Evolutionary conservation across 2,797 vertebrate genomes (phyloP).

Genomic region (Prionace glauca): DNA sequence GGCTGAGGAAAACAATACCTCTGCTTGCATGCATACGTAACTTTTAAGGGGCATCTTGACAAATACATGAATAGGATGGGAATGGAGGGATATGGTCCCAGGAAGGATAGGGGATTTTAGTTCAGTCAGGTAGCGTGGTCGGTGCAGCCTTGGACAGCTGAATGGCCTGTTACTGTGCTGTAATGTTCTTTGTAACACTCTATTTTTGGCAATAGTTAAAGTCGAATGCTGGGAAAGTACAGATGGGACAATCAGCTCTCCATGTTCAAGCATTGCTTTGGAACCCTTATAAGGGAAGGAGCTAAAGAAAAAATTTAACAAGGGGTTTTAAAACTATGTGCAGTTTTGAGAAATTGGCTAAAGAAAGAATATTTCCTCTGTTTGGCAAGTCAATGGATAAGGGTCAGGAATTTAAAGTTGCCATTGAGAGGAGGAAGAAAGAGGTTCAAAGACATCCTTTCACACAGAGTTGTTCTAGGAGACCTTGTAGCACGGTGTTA

Average conservation of each 20-base stretch:
- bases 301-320: background rate
- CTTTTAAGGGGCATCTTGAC: no score
- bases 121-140: no score
- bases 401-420: background rate
- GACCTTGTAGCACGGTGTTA: no score
- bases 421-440: background rate
- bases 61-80: no score
- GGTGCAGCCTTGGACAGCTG: no score
- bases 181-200: background rate
- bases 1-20: background rate
- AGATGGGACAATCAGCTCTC: background rate
- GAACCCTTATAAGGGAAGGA: background rate
- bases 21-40: background rate
- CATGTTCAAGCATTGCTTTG: background rate
- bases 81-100: no score
- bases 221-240: background rate
- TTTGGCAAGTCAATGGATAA: background rate
- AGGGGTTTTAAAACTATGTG: background rate
- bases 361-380: background rate
- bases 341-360: background rate
- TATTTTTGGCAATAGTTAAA: background rate
- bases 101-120: no score
- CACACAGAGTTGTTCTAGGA: background rate
- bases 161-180: no score
- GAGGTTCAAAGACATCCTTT: background rate